Conservation (phyloP, 1,140 invertebrate species). For the Papilio xuthus region DNA sequence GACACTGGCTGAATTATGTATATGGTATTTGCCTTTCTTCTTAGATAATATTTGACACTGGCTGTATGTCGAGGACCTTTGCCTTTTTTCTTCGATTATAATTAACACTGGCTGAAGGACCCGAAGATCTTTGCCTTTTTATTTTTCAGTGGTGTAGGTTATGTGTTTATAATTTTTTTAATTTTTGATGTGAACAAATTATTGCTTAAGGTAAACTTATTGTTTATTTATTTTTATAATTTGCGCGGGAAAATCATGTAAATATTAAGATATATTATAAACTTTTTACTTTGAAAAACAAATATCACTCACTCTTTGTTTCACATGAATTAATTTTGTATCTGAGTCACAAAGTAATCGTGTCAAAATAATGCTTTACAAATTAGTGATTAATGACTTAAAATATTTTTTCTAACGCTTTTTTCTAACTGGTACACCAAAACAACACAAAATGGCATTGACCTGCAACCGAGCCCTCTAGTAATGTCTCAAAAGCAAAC, state of each 20-base stretch:
- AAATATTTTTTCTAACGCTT: not conserved
- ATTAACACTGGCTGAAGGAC: not conserved
- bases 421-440: constrained; percentile 40
- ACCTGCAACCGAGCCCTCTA: constrained; percentile 35
- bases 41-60: not conserved
- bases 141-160: not conserved
- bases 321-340: not conserved
- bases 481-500: constrained; percentile 44
- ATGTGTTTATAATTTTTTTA: not conserved
- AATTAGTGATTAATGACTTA: not conserved
- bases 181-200: not conserved
- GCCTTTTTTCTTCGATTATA: constrained; percentile 1
- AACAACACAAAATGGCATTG: constrained; percentile 45
- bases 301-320: not conserved
- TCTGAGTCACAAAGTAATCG: not conserved
- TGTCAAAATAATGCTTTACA: not conserved
- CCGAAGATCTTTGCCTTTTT: not conserved
- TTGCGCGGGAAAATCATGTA: constrained; percentile 3
- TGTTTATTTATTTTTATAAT: not conserved
- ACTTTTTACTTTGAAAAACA: not conserved
- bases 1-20: not conserved
- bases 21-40: not conserved
- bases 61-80: not conserved
- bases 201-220: constrained; percentile 37
- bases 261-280: not conserved